Percentiles rank a stretch among this genome's conserved stretches.
phyloP scores from a whole-genome alignment of 2,113 vertebrate genomes.

The Actenoides hombroni region DNA sequence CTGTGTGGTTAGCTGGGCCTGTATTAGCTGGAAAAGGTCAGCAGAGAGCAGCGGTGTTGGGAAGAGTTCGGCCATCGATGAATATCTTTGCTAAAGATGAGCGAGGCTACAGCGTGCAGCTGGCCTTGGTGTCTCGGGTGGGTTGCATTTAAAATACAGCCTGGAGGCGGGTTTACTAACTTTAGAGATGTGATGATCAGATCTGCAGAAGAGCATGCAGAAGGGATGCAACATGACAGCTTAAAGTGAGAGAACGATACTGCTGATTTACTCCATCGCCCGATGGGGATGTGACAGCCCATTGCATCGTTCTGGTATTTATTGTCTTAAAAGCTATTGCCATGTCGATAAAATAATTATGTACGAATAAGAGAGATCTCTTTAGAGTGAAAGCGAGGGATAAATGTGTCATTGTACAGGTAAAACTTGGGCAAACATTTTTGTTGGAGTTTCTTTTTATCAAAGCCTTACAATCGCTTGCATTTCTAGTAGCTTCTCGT shows the following conservation, averaged over 20 bases:
- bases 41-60: background rate
- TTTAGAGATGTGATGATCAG: background rate
- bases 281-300: background rate
- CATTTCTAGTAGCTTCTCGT: background rate
- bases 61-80: background rate
- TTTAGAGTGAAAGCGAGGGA: background rate
- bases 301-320: background rate
- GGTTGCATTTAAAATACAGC: conserved; percentile 25
- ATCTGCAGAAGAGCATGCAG: background rate
- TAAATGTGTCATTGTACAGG: background rate
- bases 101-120: background rate
- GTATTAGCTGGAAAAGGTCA: background rate
- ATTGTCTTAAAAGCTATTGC: background rate
- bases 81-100: background rate
- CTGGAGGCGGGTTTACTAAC: conserved; percentile 23
- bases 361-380: background rate
- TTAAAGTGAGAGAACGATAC: background rate
- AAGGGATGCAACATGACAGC: background rate
- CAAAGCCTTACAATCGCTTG: background rate
- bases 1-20: background rate
- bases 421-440: background rate
- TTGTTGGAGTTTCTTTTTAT: background rate
- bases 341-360: background rate
- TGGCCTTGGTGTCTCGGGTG: conserved; percentile 10
- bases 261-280: background rate